Conservation (phyloP, 1,140 invertebrate species). For the Anthonomus grandis region DNA sequence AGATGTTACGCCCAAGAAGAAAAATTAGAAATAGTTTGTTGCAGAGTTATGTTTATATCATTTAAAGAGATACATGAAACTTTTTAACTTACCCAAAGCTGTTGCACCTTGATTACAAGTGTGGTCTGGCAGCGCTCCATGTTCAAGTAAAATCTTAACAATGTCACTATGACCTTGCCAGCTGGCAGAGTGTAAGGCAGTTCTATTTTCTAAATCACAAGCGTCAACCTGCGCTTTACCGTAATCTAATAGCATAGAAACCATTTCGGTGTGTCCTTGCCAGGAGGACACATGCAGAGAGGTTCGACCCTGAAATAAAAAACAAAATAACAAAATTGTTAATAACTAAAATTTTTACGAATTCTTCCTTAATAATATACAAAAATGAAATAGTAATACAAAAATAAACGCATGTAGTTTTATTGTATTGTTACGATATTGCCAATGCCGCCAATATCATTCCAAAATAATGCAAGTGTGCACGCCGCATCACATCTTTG, state of each 20-base stretch:
- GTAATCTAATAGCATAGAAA: slow-evolving; percentile 72
- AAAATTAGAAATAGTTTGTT: no score
- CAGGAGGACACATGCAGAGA: slow-evolving; percentile 90
- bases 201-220: slow-evolving; percentile 84
- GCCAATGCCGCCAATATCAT: no score
- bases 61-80: no score
- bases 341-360: neutral
- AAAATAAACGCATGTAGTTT: no score
- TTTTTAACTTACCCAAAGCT: slow-evolving; percentile 66
- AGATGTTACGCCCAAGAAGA: no score
- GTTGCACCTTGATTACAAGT: slow-evolving; percentile 93
- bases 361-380: no score
- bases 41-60: no score
- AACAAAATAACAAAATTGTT: neutral
- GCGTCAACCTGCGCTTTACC: slow-evolving; percentile 82
- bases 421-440: no score
- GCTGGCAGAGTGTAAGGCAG: slow-evolving; percentile 89
- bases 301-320: slow-evolving; percentile 66
- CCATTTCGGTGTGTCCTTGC: slow-evolving; percentile 93
- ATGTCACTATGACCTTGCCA: slow-evolving; percentile 90
- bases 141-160: slow-evolving; percentile 75
- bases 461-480: no score
- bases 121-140: slow-evolving; percentile 79
- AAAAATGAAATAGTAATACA: no score
- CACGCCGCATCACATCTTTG: no score